Conservation (phyloP, 1,140 invertebrate species). For the Acyrthosiphon pisum region DNA sequence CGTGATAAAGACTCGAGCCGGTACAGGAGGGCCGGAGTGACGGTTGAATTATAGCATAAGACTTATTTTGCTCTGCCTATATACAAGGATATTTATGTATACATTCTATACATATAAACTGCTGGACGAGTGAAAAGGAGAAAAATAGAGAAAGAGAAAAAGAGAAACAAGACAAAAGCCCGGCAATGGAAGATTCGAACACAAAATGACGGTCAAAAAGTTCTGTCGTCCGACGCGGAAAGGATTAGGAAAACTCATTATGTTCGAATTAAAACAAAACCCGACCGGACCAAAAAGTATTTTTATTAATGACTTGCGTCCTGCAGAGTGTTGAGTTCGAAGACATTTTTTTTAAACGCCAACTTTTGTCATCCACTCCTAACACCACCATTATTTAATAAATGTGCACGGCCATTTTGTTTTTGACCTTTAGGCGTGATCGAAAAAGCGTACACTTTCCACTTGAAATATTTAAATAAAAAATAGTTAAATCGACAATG, state of each 20-base stretch:
- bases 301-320: constrained; percentile 45
- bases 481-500: neutral
- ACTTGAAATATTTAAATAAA: constrained; percentile 11
- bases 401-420: neutral
- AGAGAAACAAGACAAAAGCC: constrained; percentile 22
- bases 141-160: constrained; percentile 1
- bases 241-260: constrained; percentile 47
- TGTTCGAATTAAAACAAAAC: constrained; percentile 47
- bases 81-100: neutral
- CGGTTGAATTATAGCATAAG: neutral
- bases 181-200: neutral
- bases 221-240: constrained; percentile 24
- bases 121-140: neutral
- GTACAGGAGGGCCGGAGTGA: neutral
- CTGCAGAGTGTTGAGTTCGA: neutral
- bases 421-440: constrained; percentile 3
- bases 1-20: neutral
- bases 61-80: neutral
- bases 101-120: neutral
- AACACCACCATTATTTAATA: neutral
- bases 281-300: constrained; percentile 11
- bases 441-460: neutral
- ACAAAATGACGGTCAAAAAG: constrained; percentile 14
- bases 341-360: neutral
- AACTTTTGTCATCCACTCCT: constrained; percentile 18